Evolutionary conservation across 1,140 invertebrate species (phyloP), one percentile per base, ranked within the genome.

Genomic region (Bacillus rossius): DNA sequence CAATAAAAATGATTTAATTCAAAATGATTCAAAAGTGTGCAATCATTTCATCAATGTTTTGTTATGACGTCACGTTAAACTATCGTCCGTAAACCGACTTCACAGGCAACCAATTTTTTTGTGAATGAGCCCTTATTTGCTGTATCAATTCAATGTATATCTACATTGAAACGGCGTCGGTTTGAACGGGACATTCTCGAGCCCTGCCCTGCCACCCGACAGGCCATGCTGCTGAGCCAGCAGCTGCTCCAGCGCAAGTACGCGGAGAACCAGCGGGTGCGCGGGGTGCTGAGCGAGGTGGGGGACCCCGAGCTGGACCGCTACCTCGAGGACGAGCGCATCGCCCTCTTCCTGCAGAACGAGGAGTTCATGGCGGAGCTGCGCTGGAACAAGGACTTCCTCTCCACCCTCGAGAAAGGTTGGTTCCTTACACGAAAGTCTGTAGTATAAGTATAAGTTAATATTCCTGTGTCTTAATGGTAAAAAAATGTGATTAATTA

Each of bases 361-460:
- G 91, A 93, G 71, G 92, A 96, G 74, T 96, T 96, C 67, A 88
- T 96, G 83, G 84, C 88, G 40, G 89, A 94, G 70, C 75, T 96
- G 25, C 77, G 91, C 59, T 87, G 86, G 80, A 94, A 96, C 71
- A 84, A 92, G 71, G 91, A 94, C 67, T 96, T 96, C 68, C 84
- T 95, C 73, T 86, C 84, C 37, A 89, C 90, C 3, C 75, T 96
- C 43, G 89, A 94, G 69, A 87, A 83, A 69, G 86, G 87, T 74
- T 23, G 16, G 51, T 25, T n/a, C n/a, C n/a, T n/a, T n/a, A n/a
- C n/a, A n/a, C 8, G 13, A 10, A 13, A 10, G 34, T 8, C 8
- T 17, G 8, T 8, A 57, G n/a, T n/a, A 23, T 25, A 16, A n/a
- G 52, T 55, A n/a, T 22, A 7, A 29, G 13, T 55, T 53, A n/a